Base-by-base conservation (phyloP, 2,888 invertebrate genomes). In the Bellardia bayeri region DNA sequence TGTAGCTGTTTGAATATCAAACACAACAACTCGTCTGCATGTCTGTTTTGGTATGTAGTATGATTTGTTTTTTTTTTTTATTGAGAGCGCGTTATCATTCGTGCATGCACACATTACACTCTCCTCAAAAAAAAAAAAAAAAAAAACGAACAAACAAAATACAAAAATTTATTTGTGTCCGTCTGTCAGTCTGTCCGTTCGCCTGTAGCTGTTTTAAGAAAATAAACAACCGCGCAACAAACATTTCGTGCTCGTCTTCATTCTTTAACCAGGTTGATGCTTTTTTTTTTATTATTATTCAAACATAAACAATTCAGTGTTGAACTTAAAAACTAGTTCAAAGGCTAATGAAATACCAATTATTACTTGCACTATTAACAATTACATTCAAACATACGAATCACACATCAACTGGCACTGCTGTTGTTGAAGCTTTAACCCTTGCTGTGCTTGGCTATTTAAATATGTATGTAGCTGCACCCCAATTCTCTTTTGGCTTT, bases 291-390 rank as follows among this genome's bases (percentile, higher is more conserved):
- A 1, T 75, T 58, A 37, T 68, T 82, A n/a, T 68, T 66, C 23
- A 54, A 76, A 69, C 68, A 75, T 76, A 82, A 82, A 76, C 82
- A 82, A 69, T 76, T 37, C 42, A 63, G 54, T 56, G 42, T 37
- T 76, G 69, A 76, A 76, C 75, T 82, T 66, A 74, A 23, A 82
- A 79, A 68, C 45, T 63, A 54, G 83, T 78, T 71, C 78, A 83
- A 78, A 83, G 83, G 83, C 71, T 83, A 83, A 83, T 71, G 78
- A 78, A 78, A 78, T 83, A 64, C 71, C 76, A 78, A 71, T 83
- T 83, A 78, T 78, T 56, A 14, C 56, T 14, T 64, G 8, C 37
- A 33, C 33, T 49, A 58, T 9, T 14, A 51, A 33, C 54, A 80
- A 51, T 54, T 54, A 72, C 42, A 42, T 72, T 14, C 14, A 49